Evolutionary conservation across 2,888 invertebrate species (phyloP).

Genomic region (Trimorus sp.): DNA sequence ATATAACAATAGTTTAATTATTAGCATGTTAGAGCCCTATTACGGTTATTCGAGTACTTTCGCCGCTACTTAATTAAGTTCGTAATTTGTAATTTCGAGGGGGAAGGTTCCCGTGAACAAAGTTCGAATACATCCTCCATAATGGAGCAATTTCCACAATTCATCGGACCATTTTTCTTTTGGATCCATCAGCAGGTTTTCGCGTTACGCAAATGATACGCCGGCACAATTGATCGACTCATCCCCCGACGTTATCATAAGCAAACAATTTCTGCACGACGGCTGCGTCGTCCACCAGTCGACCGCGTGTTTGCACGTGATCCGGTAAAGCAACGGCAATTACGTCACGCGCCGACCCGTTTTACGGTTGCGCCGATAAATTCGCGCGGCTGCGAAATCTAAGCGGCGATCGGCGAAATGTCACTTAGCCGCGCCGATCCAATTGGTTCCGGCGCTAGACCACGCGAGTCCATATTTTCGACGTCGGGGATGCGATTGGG

Average conservation of each 20-base stretch:
- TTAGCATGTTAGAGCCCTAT: conserved; percentile 14
- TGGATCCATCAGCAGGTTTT: too few species aligned
- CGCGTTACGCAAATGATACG: too few species aligned
- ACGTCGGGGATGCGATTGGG: conserved; percentile 26
- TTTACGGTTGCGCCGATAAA: conserved; percentile 71
- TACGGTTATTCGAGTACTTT: conserved; percentile 22
- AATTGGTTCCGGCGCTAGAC: conserved; percentile 9
- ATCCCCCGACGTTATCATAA: too few species aligned
- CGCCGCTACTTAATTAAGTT: conserved; percentile 31
- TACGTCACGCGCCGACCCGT: conserved; percentile 69
- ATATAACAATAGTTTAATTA: conserved; percentile 44
- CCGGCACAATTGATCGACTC: too few species aligned
- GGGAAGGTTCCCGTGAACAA: conserved; percentile 34
- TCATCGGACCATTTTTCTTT: too few species aligned
- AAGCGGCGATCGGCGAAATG: conserved; percentile 71
- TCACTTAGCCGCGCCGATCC: conserved; percentile 14
- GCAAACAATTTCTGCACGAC: too few species aligned
- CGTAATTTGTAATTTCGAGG: conserved; percentile 11
- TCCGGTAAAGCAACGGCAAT: conserved; percentile 69
- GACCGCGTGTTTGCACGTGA: too few species aligned
- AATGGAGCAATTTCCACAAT: too few species aligned
- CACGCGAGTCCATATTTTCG: conserved; percentile 27
- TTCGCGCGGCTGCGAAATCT: conserved; percentile 74
- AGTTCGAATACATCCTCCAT: neutral
- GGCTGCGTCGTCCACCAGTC: too few species aligned